Conservation (phyloP, 2,888 invertebrate genomes). For the Thyatira batis region DNA sequence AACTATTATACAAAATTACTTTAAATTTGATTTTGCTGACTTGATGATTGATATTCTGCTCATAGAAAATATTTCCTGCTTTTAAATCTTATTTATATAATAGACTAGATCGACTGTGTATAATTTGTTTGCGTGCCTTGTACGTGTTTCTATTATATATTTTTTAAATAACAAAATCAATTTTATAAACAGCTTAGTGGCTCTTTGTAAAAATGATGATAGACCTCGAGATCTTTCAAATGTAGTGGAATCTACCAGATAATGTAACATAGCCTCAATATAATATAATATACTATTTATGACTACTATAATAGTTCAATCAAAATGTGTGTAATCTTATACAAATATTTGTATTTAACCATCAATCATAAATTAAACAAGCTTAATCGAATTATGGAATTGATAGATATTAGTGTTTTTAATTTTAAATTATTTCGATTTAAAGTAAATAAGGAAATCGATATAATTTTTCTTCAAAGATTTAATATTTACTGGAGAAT, state of each 20-base stretch:
- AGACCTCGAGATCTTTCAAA: slow-evolving; percentile 35
- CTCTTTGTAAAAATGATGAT: slow-evolving; percentile 20
- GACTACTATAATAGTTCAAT: not conserved
- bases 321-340: not conserved
- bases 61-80: not conserved
- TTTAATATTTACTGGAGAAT: not conserved
- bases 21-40: not conserved
- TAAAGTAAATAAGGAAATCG: not conserved
- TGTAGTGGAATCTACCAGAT: slow-evolving; percentile 46
- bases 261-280: slow-evolving; percentile 22
- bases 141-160: slow-evolving; percentile 18
- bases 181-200: slow-evolving; percentile 14
- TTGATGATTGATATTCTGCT: not conserved
- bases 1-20: not conserved
- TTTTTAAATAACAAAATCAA: slow-evolving; percentile 13
- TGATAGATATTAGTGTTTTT: not conserved
- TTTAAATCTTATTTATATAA: slow-evolving; percentile 27
- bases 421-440: not conserved
- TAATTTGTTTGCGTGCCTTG: slow-evolving; percentile 58
- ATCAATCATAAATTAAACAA: not conserved
- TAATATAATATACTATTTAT: not conserved
- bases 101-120: slow-evolving; percentile 22
- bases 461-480: too few species aligned
- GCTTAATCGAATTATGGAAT: not conserved
- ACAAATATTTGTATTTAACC: not conserved